Conservation (phyloP, 2,888 invertebrate species). For the Hirtodrosophila trivittata region DNA sequence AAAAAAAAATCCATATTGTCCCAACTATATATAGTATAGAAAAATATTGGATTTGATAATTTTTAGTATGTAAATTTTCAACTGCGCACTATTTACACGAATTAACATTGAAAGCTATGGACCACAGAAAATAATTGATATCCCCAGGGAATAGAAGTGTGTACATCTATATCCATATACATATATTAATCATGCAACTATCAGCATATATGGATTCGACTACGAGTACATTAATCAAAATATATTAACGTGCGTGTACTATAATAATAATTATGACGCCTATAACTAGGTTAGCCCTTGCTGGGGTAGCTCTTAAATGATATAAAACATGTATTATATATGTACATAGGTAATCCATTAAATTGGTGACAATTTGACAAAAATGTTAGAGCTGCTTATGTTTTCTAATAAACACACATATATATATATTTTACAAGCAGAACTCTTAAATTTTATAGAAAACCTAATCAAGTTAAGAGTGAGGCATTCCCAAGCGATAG, state of each 20-base stretch:
- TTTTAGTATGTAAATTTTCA: slow-evolving; percentile 14
- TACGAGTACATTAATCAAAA: slow-evolving; percentile 56
- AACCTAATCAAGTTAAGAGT: too few species aligned
- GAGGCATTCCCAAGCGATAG: neutral
- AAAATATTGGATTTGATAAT: slow-evolving; percentile 4
- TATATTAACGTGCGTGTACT: slow-evolving; percentile 48
- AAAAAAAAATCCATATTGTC: slow-evolving; percentile 58
- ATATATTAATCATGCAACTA: slow-evolving; percentile 41
- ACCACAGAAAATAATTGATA: neutral
- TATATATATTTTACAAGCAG: too few species aligned
- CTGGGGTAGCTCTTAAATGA: neutral
- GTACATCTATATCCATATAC: neutral
- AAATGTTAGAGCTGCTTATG: slow-evolving; percentile 1
- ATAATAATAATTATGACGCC: slow-evolving; percentile 56
- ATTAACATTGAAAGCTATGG: neutral
- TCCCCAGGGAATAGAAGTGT: neutral
- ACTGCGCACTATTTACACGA: slow-evolving; percentile 1
- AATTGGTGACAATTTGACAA: slow-evolving; percentile 28
- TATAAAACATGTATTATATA: slow-evolving; percentile 1
- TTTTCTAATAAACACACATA: slow-evolving; percentile 24
- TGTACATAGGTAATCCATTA: slow-evolving; percentile 26
- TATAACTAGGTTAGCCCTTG: slow-evolving; percentile 18
- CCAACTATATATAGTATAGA: neutral
- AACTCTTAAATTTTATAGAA: neutral
- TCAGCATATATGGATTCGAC: slow-evolving; percentile 27